Percentiles rank a stretch among this genome's conserved stretches.
Evolutionary conservation across 2,888 invertebrate genomes (phyloP).

Genomic region (Cryptocephalus moraei): DNA sequence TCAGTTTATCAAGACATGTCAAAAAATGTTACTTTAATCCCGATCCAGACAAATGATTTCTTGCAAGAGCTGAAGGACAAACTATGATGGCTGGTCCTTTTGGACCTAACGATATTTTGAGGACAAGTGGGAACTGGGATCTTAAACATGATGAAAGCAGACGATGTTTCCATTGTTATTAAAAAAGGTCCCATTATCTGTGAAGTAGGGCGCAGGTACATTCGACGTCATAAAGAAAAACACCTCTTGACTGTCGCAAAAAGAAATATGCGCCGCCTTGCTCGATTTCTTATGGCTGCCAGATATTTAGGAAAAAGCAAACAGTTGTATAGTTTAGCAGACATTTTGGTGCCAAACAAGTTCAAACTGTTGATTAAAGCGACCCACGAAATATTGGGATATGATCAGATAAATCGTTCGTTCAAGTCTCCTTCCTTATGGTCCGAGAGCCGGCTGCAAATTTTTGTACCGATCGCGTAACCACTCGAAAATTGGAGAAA

Average conservation of each 20-base stretch:
- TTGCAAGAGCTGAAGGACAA: conserved; percentile 6
- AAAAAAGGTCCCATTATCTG: conserved; percentile 15
- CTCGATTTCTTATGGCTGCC: conserved; percentile 3
- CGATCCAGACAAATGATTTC: conserved; percentile 5
- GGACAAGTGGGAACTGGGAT: conserved; percentile 8
- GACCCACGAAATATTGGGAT: conserved; percentile 1
- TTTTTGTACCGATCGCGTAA: too few relatives aligned
- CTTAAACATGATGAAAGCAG: conserved; percentile 9
- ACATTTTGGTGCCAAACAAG: not conserved
- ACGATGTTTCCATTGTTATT: conserved; percentile 12
- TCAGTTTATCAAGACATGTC: conserved; percentile 2
- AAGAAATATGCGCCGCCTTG: conserved; percentile 8
- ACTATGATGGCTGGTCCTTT: conserved; percentile 8
- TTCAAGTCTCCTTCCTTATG: conserved; percentile 9
- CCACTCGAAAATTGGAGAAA: too few relatives aligned
- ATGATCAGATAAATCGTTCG: not conserved
- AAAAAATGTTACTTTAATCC: conserved; percentile 5
- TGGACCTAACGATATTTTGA: conserved; percentile 12
- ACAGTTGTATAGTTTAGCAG: not conserved
- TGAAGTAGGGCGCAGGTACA: conserved; percentile 10
- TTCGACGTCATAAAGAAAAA: conserved; percentile 12
- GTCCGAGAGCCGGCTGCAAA: too few relatives aligned
- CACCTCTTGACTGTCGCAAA: conserved; percentile 13
- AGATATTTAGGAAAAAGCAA: not conserved
- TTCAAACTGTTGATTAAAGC: conserved; percentile 1